Conservation (phyloP, 2,113 vertebrate species). For the Pygoscelis antarcticus region DNA sequence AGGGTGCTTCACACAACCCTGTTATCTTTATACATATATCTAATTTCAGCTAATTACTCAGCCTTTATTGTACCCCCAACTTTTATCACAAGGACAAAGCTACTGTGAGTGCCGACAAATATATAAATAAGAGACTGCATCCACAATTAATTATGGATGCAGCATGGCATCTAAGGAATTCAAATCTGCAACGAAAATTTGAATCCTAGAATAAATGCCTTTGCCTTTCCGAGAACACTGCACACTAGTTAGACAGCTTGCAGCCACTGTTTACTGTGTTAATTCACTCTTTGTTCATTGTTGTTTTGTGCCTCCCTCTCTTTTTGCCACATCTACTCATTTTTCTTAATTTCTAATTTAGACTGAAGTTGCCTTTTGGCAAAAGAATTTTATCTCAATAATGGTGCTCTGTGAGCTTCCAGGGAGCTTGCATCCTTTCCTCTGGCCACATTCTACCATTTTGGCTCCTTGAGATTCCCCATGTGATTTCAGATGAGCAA, state of each 20-base stretch:
- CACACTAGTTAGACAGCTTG: background rate
- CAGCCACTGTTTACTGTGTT: background rate
- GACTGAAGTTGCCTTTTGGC: background rate
- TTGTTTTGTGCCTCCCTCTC: background rate
- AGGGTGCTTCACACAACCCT: background rate
- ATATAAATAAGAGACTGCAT: background rate
- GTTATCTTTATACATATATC: background rate
- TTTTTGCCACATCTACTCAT: background rate
- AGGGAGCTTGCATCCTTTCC: background rate
- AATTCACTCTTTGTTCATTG: background rate
- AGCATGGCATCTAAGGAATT: background rate
- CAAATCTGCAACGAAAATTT: background rate
- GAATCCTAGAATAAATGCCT: background rate
- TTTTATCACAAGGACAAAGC: background rate
- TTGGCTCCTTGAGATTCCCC: background rate
- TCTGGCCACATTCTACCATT: background rate
- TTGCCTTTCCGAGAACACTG: background rate
- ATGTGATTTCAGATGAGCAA: background rate
- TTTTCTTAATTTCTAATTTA: background rate
- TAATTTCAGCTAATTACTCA: background rate
- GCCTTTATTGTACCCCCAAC: background rate
- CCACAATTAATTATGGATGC: background rate
- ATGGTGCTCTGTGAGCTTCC: background rate
- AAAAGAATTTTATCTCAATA: background rate
- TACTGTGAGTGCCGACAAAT: background rate